Conservation (phyloP, 1,140 invertebrate species). For the Papilio xuthus region DNA sequence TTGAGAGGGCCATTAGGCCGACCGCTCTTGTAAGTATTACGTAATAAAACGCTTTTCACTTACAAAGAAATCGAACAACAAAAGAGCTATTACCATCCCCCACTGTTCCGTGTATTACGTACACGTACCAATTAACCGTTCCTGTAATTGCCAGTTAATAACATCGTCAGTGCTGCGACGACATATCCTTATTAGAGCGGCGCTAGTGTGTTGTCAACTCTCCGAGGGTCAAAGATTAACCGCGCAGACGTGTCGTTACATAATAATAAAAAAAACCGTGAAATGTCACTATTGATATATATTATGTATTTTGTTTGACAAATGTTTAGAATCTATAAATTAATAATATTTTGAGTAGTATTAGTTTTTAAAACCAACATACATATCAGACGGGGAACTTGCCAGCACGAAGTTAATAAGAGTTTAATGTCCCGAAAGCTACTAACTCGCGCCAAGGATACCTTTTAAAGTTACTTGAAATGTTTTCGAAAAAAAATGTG, state of each 20-base stretch:
- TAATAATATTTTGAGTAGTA: too few species aligned
- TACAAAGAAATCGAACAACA: slow-evolving; percentile 33
- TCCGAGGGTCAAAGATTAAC: slow-evolving; percentile 16
- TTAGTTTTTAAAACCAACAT: too few species aligned
- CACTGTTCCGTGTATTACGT: slow-evolving; percentile 35
- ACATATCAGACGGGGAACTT: too few species aligned
- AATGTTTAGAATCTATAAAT: too few species aligned
- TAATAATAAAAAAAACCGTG: background rate
- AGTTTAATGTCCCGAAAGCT: too few species aligned
- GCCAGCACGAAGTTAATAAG: too few species aligned
- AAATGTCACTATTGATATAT: too few species aligned
- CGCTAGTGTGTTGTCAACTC: slow-evolving; percentile 50
- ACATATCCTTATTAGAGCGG: slow-evolving; percentile 59
- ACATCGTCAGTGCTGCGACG: slow-evolving; percentile 44
- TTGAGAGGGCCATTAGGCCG: background rate
- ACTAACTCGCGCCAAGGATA: background rate
- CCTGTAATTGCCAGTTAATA: slow-evolving; percentile 57
- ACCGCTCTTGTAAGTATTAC: background rate
- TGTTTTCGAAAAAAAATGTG: background rate
- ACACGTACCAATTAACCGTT: slow-evolving; percentile 44
- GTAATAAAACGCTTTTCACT: slow-evolving; percentile 5
- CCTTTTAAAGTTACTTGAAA: background rate
- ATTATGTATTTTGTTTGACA: too few species aligned
- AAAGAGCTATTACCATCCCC: slow-evolving; percentile 29
- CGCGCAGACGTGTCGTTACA: background rate